Base-by-base conservation (phyloP, 2,888 invertebrate genomes). In the Panzeria rudis region DNA sequence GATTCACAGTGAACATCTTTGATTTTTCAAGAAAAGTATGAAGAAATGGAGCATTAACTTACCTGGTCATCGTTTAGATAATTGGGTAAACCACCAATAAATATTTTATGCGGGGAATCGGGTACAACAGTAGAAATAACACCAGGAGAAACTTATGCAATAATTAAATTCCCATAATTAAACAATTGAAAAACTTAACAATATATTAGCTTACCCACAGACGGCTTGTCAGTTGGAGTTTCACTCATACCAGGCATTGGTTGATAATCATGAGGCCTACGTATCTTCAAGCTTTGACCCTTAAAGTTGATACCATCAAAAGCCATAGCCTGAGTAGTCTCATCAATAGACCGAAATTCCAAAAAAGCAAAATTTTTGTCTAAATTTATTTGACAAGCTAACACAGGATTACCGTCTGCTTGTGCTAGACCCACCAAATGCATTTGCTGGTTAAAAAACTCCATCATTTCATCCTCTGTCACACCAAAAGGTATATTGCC, bases 291-390 rank as follows among this genome's bases (percentile, higher is more conserved):
- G 93, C 98, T 98, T 93, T 99, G 99, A 52, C 97, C 97, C 93
- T 99, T 98, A 93, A 99, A 99, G 93, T 98, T 98, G 88, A 99
- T 99, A 47, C 99, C 99, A 93, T 99, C 99, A 93, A 99, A 99
- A 32, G 99, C 99, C 98, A 99, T 99, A 1, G 99, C 99, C 92
- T 99, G 98, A 56, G 99, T 98, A 4, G 99, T 99, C 93, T 99
- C 99, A 94, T 99, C 99, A 91, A 99, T 99, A 17, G 99, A 99
- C 89, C 91, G 94, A 93, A 98, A 98, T 94, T 99, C 98, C 89
- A 99, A 95, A 94, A 99, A 99, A 90, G 99, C 99, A 94, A 99
- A 99, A 93, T 99, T 99, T 93, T 99, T 99, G 93, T 99, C 99
- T 93, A 99, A 95, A 94, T 99, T 99, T 84, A 99, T 99, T 93